Conservation (phyloP, 2,797 vertebrate genomes). For the Xenentodon cancila region DNA sequence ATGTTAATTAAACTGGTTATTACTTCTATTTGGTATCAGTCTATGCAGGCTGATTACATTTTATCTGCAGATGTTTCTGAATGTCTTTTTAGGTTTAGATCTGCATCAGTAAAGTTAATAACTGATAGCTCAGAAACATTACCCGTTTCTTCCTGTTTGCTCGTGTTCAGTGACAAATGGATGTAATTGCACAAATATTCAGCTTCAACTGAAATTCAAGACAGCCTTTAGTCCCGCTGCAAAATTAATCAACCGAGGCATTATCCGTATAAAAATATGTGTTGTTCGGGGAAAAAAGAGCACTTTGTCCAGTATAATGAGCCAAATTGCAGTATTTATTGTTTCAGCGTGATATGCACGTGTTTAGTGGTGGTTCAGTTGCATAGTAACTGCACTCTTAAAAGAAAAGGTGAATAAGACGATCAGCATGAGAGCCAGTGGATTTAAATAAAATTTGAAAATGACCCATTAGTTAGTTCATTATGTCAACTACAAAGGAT, state of each 20-base stretch:
- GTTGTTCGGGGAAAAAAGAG: too few relatives aligned
- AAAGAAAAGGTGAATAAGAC: conserved; percentile 36
- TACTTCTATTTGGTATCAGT: not conserved
- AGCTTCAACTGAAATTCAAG: not conserved
- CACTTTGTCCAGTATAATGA: not conserved
- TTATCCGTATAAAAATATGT: not conserved
- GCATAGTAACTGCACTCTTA: conserved; percentile 27
- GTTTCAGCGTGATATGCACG: conserved; percentile 18
- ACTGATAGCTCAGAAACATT: not conserved
- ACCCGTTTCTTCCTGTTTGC: not conserved
- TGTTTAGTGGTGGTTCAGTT: conserved; percentile 19
- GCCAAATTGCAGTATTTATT: conserved; percentile 4
- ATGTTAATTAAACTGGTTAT: not conserved
- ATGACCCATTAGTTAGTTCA: conserved; percentile 46
- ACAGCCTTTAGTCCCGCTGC: not conserved
- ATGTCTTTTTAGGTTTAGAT: not conserved
- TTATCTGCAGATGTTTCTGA: conserved; percentile 1
- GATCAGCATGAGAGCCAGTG: conserved; percentile 21
- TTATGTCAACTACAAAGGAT: conserved; percentile 56
- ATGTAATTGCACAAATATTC: not conserved
- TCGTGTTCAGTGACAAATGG: not conserved
- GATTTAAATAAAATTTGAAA: conserved; percentile 53
- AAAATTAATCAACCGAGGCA: conserved; percentile 2
- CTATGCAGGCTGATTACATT: not conserved
- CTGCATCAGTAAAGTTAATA: not conserved